Conservation (phyloP, 2,113 vertebrate genomes). For the Polypterus bichir region DNA sequence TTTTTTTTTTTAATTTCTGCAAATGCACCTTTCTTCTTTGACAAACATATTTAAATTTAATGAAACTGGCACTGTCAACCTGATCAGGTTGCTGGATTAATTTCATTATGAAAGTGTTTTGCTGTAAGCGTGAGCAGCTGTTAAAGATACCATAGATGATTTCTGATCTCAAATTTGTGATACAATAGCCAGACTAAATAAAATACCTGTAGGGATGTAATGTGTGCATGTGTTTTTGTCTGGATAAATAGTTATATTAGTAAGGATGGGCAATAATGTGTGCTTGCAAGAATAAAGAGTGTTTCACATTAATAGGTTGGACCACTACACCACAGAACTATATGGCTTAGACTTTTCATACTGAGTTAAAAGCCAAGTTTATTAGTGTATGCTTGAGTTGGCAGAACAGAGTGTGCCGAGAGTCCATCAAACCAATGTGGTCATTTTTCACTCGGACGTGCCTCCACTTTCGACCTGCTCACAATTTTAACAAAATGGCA, state of each 20-base stretch:
- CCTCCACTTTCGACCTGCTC: conserved; percentile 11
- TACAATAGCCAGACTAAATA: too few relatives aligned
- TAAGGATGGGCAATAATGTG: too few relatives aligned
- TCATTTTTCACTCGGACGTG: conserved; percentile 18
- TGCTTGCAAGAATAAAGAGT: too few relatives aligned
- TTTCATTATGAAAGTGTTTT: conserved; percentile 48
- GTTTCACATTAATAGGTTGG: too few relatives aligned
- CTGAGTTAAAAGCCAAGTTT: conserved; percentile 18
- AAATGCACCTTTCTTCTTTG: conserved; percentile 14
- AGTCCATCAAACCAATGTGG: conserved; percentile 9
- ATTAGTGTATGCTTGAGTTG: conserved; percentile 23
- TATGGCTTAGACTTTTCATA: too few relatives aligned
- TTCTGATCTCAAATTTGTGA: too few relatives aligned
- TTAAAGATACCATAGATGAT: too few relatives aligned
- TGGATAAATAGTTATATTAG: too few relatives aligned
- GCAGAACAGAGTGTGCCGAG: conserved; percentile 14
- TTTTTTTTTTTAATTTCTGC: too few relatives aligned
- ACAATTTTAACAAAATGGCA: conserved; percentile 16
- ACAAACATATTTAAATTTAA: conserved; percentile 60
- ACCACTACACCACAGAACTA: too few relatives aligned
- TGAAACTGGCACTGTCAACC: conserved; percentile 50
- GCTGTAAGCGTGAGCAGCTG: conserved; percentile 14
- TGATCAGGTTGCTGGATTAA: conserved; percentile 59
- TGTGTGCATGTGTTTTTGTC: too few relatives aligned
- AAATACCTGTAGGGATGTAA: too few relatives aligned